These are phyloP conservation scores for Scomber colias DNA, from an alignment of 2,113 vertebrate species.

Conservation along the genomic window DNA sequence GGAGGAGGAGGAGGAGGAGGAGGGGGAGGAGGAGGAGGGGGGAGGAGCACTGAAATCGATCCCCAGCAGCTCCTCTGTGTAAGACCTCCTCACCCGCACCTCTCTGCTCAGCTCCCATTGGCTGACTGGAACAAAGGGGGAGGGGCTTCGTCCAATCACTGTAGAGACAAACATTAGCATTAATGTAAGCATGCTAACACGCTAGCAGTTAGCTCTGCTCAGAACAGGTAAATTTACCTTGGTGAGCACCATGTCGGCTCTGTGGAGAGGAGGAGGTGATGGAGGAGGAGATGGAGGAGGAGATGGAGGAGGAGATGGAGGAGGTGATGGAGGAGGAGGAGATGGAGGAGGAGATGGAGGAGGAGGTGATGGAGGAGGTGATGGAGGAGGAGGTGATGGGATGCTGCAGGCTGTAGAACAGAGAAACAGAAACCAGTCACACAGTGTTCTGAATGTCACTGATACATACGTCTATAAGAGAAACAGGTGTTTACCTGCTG, in stretches of 20 bases:
- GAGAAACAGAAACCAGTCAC: not conserved
- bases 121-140: slow-evolving; percentile 48
- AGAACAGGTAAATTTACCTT: slow-evolving; percentile 20
- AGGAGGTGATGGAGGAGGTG: not conserved
- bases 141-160: not conserved
- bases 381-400: too few relatives aligned
- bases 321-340: not conserved
- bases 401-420: slow-evolving; percentile 7
- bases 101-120: slow-evolving; percentile 36
- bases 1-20: slow-evolving; percentile 9
- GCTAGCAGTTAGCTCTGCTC: not conserved
- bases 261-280: not conserved
- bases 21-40: slow-evolving; percentile 1
- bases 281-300: not conserved
- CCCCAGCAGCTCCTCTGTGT: slow-evolving; percentile 80
- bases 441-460: too few relatives aligned
- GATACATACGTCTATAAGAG: too few relatives aligned
- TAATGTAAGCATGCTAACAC: not conserved
- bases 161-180: not conserved
- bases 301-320: not conserved
- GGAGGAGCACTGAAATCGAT: slow-evolving; percentile 74
- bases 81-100: slow-evolving; percentile 60
- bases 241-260: not conserved
- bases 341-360: not conserved
- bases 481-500: not conserved